A percentile compares a stretch with the other conserved stretches of the same genome.
Evolutionary conservation across 2,113 vertebrate genomes (phyloP).

Genomic region (Octodon degus): DNA sequence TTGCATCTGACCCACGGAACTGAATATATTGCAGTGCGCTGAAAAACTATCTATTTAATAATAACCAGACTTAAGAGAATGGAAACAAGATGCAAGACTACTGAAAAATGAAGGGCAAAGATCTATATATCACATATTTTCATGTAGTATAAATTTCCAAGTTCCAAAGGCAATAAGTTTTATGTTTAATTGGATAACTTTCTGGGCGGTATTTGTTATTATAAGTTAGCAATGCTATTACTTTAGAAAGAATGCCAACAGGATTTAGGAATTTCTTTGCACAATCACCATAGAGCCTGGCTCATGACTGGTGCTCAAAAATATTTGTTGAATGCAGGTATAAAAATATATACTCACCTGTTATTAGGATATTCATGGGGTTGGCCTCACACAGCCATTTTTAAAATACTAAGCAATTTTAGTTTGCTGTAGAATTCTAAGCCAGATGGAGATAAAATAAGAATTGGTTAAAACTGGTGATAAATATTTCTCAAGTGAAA

Average conservation of each 20-base stretch:
- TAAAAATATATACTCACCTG: constrained; percentile 15
- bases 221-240: not conserved
- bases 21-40: constrained; percentile 58
- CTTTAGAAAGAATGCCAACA: constrained; percentile 47
- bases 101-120: constrained; percentile 62
- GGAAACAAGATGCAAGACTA: constrained; percentile 61
- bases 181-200: constrained; percentile 24
- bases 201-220: constrained; percentile 48
- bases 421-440: constrained; percentile 27
- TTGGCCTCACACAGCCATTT: not conserved
- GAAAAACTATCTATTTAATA: constrained; percentile 76
- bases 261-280: constrained; percentile 44
- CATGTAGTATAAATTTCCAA: not conserved
- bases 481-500: constrained; percentile 52
- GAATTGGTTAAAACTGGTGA: constrained; percentile 55
- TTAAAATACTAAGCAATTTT: constrained; percentile 18
- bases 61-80: constrained; percentile 72
- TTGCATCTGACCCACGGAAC: constrained; percentile 73
- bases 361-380: not conserved
- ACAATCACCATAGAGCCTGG: constrained; percentile 13
- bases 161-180: constrained; percentile 41
- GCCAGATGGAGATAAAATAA: constrained; percentile 23
- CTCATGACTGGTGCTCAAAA: constrained; percentile 39
- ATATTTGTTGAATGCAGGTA: not conserved
- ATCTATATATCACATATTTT: not conserved